A percentile compares a stretch with the other conserved stretches of the same genome.
These are phyloP conservation scores for Eupithecia centaureata DNA, from an alignment of 2,888 invertebrate genomes.

Conservation along the genomic window DNA sequence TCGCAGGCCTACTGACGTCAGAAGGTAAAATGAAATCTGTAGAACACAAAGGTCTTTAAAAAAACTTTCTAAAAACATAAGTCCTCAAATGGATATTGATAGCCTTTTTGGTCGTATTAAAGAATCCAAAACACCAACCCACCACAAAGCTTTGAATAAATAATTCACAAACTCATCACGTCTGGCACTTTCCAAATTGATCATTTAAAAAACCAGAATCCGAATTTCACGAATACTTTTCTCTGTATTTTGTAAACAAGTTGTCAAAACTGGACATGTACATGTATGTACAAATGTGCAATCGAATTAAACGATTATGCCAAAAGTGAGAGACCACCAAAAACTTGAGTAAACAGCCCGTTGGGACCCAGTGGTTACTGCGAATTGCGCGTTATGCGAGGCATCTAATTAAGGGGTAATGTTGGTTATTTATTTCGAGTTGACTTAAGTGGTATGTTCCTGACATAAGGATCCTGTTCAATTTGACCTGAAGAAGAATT, in stretches of 20 bases:
- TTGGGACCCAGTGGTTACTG: conserved; percentile 6
- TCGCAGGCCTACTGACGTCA: neutral
- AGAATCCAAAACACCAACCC: neutral
- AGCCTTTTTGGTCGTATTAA: neutral
- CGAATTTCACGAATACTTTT: conserved; percentile 16
- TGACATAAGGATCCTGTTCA: conserved; percentile 30
- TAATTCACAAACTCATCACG: neutral
- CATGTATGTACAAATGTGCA: conserved; percentile 23
- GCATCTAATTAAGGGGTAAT: conserved; percentile 36
- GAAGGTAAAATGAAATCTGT: neutral
- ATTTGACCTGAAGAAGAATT: conserved; percentile 20
- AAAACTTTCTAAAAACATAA: neutral
- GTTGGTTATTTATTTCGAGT: conserved; percentile 35
- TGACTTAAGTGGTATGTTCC: conserved; percentile 40
- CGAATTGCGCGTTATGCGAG: conserved; percentile 13
- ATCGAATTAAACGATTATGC: conserved; percentile 39
- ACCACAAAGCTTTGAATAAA: neutral
- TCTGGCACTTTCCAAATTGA: neutral
- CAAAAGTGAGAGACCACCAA: conserved; percentile 26
- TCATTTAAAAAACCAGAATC: conserved; percentile 10
- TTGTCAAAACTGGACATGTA: conserved; percentile 23
- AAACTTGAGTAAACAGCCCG: conserved; percentile 27
- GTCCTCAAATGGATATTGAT: neutral
- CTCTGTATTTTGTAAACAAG: conserved; percentile 20
- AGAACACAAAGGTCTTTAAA: neutral